Evolutionary conservation across 2,797 vertebrate genomes (phyloP).

Genomic region (Delichon dasypus): DNA sequence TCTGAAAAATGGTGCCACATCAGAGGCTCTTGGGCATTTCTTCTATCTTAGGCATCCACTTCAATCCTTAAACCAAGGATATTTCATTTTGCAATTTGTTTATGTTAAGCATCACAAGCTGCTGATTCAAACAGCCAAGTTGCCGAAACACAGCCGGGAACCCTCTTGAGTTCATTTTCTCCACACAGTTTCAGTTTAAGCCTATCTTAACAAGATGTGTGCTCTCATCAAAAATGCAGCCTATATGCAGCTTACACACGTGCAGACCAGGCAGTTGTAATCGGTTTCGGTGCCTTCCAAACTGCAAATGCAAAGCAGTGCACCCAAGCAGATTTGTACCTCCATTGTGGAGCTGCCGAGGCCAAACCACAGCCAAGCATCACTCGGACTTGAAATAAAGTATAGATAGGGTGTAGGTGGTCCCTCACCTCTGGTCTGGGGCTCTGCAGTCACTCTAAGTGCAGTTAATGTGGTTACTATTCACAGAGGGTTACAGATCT

Average conservation of each 20-base stretch:
- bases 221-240: background rate
- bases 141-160: background rate
- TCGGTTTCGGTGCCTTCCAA: background rate
- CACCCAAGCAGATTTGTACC: background rate
- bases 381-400: background rate
- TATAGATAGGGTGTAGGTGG: background rate
- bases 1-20: background rate
- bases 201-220: background rate
- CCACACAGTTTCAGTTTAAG: conserved; percentile 2
- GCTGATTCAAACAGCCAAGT: background rate
- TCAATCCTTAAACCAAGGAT: background rate
- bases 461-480: background rate
- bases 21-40: background rate
- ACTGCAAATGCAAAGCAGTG: background rate
- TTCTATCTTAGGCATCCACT: background rate
- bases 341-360: background rate
- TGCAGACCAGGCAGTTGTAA: background rate
- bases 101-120: background rate
- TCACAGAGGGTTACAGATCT: conserved; percentile 8
- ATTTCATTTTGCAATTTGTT: background rate
- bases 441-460: background rate
- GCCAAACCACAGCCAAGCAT: background rate
- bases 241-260: background rate
- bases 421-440: background rate
- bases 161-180: background rate